Conservation (phyloP, 2,888 invertebrate genomes). For the Phlogophora meticulosa region DNA sequence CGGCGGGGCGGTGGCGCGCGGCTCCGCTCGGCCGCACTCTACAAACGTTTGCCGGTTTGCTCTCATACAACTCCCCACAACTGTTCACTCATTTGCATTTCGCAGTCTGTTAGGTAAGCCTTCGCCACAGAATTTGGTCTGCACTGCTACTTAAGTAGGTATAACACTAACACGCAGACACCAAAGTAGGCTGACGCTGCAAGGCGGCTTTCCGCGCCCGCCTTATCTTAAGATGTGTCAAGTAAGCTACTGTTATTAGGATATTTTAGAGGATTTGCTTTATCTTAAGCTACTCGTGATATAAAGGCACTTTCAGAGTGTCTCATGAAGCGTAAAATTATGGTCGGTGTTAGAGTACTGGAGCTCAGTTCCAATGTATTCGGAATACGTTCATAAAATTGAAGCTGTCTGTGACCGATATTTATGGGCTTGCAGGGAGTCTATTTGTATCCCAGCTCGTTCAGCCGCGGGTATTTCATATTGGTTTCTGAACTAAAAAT, state of each 20-base stretch:
- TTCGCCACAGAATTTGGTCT: slow-evolving; percentile 70
- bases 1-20: slow-evolving; percentile 54
- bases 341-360: slow-evolving; percentile 30
- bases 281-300: slow-evolving; percentile 41
- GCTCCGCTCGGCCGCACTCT: slow-evolving; percentile 59
- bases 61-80: slow-evolving; percentile 74
- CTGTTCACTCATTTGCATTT: slow-evolving; percentile 82
- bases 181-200: slow-evolving; percentile 53
- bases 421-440: slow-evolving; percentile 48
- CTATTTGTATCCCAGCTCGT: slow-evolving; percentile 50
- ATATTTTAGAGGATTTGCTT: slow-evolving; percentile 53
- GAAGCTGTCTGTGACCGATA: slow-evolving; percentile 49
- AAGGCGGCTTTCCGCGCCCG: slow-evolving; percentile 26
- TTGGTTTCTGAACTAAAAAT: slow-evolving; percentile 7
- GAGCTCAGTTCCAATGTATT: slow-evolving; percentile 51
- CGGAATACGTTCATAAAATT: slow-evolving; percentile 59
- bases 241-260: slow-evolving; percentile 44
- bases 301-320: slow-evolving; percentile 39
- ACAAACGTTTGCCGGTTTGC: slow-evolving; percentile 80
- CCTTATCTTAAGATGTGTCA: slow-evolving; percentile 50
- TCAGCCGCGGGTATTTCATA: slow-evolving; percentile 16
- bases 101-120: slow-evolving; percentile 75
- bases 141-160: slow-evolving; percentile 58
- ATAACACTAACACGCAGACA: slow-evolving; percentile 58
- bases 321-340: slow-evolving; percentile 56